These are phyloP conservation scores for Nibea albiflora DNA, from an alignment of 2,113 vertebrate genomes.

Conservation along the genomic window DNA sequence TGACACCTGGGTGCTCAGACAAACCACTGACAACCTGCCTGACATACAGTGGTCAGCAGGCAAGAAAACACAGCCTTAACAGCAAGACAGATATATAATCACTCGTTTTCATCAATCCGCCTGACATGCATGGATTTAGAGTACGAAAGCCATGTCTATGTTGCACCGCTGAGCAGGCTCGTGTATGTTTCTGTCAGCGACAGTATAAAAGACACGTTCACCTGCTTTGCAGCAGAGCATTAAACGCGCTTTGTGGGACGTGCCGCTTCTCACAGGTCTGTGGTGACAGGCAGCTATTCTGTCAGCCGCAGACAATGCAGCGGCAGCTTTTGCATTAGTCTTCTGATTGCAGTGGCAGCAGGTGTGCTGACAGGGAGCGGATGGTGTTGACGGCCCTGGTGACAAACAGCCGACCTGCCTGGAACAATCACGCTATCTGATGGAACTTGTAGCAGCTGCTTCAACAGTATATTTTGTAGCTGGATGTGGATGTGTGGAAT, in stretches of 20 bases:
- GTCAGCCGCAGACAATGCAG: constrained; percentile 49
- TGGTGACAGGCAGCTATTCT: constrained; percentile 50
- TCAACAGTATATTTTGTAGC: constrained; percentile 13
- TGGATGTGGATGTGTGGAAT: neutral
- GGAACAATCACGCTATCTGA: constrained; percentile 64
- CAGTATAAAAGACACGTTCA: constrained; percentile 8
- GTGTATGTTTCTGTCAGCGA: too few species aligned
- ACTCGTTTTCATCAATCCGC: neutral
- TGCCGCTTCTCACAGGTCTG: constrained; percentile 34
- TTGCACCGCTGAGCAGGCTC: constrained; percentile 14
- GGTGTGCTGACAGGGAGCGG: constrained; percentile 49
- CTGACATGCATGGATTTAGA: neutral
- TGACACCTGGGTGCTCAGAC: too few species aligned
- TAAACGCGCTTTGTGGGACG: constrained; percentile 17
- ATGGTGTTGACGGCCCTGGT: constrained; percentile 44
- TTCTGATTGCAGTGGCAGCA: constrained; percentile 51
- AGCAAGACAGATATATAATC: neutral
- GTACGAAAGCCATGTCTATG: neutral
- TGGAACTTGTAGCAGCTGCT: constrained; percentile 56
- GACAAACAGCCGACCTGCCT: constrained; percentile 46
- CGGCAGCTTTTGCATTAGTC: constrained; percentile 39
- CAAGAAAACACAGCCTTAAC: constrained; percentile 16
- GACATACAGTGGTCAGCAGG: neutral
- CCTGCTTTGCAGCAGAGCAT: constrained; percentile 4
- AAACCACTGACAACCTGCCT: neutral